Percentiles rank a stretch among this genome's conserved stretches.
Conservation (phyloP, 53 echinoderm and acorn worm species). For the Glandiceps talaboti region DNA sequence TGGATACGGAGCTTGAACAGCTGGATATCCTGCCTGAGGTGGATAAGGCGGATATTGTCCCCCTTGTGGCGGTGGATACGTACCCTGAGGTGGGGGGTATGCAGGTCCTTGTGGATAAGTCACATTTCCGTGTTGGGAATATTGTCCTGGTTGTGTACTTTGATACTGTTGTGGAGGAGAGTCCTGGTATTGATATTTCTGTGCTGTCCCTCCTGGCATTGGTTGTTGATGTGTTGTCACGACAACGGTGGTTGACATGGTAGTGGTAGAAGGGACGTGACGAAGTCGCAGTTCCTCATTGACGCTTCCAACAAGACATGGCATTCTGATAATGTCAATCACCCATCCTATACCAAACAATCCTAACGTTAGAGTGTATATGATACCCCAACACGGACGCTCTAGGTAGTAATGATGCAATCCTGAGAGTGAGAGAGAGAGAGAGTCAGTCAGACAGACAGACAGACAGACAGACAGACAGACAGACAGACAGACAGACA, state of each 20-base stretch:
- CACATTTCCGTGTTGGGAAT: no score
- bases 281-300: background rate
- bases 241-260: background rate
- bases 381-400: background rate
- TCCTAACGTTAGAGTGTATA: background rate
- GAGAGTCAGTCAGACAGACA: no score
- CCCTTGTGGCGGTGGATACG: background rate
- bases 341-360: background rate
- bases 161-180: background rate
- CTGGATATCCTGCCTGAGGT: background rate
- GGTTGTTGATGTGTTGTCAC: background rate
- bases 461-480: no score
- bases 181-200: background rate
- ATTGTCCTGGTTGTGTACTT: background rate
- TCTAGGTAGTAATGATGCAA: background rate
- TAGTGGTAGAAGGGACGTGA: background rate
- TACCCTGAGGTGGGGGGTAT: background rate
- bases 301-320: background rate
- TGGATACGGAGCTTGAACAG: background rate
- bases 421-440: background rate
- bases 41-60: background rate
- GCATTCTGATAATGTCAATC: background rate
- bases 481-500: no score
- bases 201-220: background rate
- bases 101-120: no score